These are phyloP conservation scores for Nomada flava DNA, from an alignment of 2,888 invertebrate genomes.

Conservation along the genomic window DNA sequence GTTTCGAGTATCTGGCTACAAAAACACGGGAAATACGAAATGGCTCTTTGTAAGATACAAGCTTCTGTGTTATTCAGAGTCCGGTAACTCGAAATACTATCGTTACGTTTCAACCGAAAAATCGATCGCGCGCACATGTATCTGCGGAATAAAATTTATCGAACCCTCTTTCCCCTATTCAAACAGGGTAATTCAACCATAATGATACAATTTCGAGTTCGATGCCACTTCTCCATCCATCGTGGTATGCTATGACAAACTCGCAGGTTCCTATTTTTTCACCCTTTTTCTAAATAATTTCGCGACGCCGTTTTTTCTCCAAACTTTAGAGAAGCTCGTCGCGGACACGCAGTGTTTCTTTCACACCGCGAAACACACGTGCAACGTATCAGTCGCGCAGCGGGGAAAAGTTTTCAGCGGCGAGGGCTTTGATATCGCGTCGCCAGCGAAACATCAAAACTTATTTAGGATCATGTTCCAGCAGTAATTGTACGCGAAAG, in stretches of 20 bases:
- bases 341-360: background rate
- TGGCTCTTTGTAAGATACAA: conserved; percentile 45
- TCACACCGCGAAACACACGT: background rate
- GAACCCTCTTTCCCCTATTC: background rate
- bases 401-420: conserved; percentile 36
- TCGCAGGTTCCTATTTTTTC: background rate
- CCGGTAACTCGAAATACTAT: conserved; percentile 1
- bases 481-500: conserved; percentile 53
- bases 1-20: conserved; percentile 38
- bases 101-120: background rate
- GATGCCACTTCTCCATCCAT: background rate
- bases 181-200: too few relatives aligned
- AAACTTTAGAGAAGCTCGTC: background rate
- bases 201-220: background rate
- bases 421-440: conserved; percentile 12
- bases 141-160: conserved; percentile 7
- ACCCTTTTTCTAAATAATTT: background rate
- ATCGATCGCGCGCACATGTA: background rate
- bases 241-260: too few relatives aligned
- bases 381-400: background rate
- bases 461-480: conserved; percentile 61
- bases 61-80: conserved; percentile 20
- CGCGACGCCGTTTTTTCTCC: background rate
- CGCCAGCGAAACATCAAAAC: conserved; percentile 49
- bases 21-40: conserved; percentile 46